Evolutionary conservation across 2,113 vertebrate species (phyloP).

Genomic region (Lycocorax pyrrhopterus): DNA sequence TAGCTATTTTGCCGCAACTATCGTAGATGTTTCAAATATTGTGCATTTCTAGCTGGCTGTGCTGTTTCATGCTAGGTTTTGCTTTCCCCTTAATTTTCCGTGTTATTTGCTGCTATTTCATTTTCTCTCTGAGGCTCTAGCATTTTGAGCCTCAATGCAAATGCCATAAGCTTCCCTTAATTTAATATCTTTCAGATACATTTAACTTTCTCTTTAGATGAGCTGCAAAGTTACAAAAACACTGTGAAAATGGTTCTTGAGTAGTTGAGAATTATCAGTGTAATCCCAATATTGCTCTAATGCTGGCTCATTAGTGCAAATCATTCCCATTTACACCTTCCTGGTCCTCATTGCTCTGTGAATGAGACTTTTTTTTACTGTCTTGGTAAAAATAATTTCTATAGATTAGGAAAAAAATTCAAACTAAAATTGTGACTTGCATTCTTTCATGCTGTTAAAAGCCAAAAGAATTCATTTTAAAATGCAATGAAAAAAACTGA

Average conservation of each 20-base stretch:
- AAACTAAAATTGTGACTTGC: neutral
- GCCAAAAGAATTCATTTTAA: neutral
- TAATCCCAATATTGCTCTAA: neutral
- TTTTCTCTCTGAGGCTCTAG: neutral
- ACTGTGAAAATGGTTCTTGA: neutral
- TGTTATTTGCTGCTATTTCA: neutral
- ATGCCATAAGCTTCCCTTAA: neutral
- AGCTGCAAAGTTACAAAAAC: neutral
- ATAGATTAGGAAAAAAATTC: neutral
- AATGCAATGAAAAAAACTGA: neutral
- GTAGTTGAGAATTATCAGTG: neutral
- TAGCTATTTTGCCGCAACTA: neutral
- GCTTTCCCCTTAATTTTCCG: neutral
- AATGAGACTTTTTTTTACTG: neutral
- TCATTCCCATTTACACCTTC: neutral
- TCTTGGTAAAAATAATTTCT: neutral
- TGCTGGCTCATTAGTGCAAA: neutral
- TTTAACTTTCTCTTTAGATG: neutral
- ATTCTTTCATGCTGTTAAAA: neutral
- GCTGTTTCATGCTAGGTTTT: neutral
- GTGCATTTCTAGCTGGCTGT: neutral
- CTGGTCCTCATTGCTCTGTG: neutral
- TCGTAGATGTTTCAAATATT: neutral
- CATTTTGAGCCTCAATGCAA: neutral
- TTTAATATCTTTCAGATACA: neutral